Base-by-base conservation (phyloP, 2,113 vertebrate genomes). In the Oenanthe melanoleuca region DNA sequence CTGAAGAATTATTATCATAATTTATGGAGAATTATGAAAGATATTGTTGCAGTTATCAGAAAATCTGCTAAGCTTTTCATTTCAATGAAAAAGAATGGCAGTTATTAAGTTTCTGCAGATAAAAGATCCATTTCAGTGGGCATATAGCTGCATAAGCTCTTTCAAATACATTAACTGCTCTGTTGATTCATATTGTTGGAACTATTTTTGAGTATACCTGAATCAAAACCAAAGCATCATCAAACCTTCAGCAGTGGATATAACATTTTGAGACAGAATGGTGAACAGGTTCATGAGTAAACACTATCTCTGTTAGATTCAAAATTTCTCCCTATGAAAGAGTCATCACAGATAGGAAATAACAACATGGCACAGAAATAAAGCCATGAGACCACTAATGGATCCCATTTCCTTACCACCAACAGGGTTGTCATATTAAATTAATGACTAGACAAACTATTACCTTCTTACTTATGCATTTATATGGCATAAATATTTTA, bases 401-500 rank as follows among this genome's bases (percentile, higher is more conserved):
- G 74, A 92, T 89, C 42, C 64, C 40, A 90, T 89, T 94, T 96
- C 79, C 75, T 88, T 78, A 49, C 3, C 20, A 86, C 25, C 11
- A 13, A 89, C 24, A 83, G 37, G 61, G 47, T 17, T 91, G 74
- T 86, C 70, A 74, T 80, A 60, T 56, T 80, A 89, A 96, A 86
- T 80, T 82, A 96, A 91, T 88, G 70, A 38, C 63, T 47, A 71
- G 56, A 83, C 47, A 78, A 92, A 94, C n/a, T 60, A 90, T 88
- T 90, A 60, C 40, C 52, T 89, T 93, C 67, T 86, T 71, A 80
- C 60, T 88, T 86, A 73, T 17, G 71, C 80, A 90, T 89, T 92
- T 95, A 63, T 92, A 78, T 60, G 80, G 40, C 72, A 94, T 96
- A 86, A 95, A 88, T 95, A 93, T 95, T 94, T 95, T 84, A 94